These are phyloP conservation scores for Distichodus sexfasciatus DNA, from an alignment of 2,797 vertebrate genomes.

Conservation along the genomic window DNA sequence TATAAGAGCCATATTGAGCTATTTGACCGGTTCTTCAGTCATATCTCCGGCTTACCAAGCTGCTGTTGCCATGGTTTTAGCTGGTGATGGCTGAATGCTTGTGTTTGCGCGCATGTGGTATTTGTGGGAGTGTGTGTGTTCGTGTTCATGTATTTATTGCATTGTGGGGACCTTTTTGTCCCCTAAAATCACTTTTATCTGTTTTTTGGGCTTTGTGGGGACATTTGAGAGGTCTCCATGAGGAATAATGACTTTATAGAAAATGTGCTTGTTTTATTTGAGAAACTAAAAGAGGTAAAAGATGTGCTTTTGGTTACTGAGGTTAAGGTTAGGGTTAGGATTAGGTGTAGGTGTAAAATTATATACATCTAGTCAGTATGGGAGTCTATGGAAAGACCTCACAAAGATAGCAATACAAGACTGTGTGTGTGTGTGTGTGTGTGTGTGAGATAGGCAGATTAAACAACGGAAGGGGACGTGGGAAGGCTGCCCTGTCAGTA, in stretches of 20 bases:
- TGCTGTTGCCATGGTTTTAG: conserved; percentile 51
- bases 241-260: too few species aligned
- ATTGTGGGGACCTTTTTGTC: too few species aligned
- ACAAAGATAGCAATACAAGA: background rate
- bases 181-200: too few species aligned
- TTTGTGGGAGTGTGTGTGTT: conserved; percentile 5
- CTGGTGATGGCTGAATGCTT: conserved; percentile 38
- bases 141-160: background rate
- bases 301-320: too few species aligned
- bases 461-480: background rate
- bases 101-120: conserved; percentile 13
- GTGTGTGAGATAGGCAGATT: background rate
- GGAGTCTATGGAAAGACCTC: too few species aligned
- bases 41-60: conserved; percentile 30
- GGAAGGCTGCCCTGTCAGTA: background rate
- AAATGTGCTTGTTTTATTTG: too few species aligned
- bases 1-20: conserved; percentile 16
- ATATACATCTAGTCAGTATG: too few species aligned
- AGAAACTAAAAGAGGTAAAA: too few species aligned
- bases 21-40: conserved; percentile 13
- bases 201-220: too few species aligned
- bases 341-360: too few species aligned
- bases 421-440: background rate
- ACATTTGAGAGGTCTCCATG: too few species aligned
- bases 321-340: too few species aligned